Evolutionary conservation across 2,113 vertebrate genomes (phyloP).

Genomic region (Charadrius vociferus): DNA sequence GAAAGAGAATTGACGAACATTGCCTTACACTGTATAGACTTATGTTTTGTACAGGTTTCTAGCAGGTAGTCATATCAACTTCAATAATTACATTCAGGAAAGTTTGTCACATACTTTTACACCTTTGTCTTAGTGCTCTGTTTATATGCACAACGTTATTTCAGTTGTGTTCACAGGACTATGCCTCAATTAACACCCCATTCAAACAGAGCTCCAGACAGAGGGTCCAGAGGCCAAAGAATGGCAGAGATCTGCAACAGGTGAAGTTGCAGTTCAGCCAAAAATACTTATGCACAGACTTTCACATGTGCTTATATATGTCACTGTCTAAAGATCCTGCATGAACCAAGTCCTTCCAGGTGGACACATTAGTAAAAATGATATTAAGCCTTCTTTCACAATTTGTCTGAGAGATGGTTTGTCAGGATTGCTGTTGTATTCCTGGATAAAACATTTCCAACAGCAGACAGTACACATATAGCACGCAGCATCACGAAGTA

Average conservation of each 20-base stretch:
- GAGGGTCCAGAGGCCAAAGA: not conserved
- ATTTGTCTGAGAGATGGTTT: not conserved
- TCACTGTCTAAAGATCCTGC: not conserved
- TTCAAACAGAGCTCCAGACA: not conserved
- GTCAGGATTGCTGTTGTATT: not conserved
- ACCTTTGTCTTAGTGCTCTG: not conserved
- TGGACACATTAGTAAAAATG: not conserved
- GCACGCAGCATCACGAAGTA: accelerated
- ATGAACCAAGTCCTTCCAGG: not conserved
- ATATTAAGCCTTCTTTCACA: not conserved
- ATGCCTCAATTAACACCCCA: not conserved
- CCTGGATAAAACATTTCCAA: not conserved
- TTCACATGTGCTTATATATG: not conserved
- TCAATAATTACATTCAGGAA: not conserved
- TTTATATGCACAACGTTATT: not conserved
- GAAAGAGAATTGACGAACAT: not conserved
- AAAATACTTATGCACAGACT: not conserved
- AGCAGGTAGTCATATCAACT: not conserved
- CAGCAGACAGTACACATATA: not conserved
- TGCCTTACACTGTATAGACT: not conserved
- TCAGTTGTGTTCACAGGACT: not conserved
- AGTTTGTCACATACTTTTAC: not conserved
- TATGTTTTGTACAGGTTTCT: not conserved
- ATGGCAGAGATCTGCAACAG: not conserved
- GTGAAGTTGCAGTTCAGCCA: not conserved